These are phyloP conservation scores for Atta texana DNA, from an alignment of 1,140 invertebrate species.

Conservation along the genomic window DNA sequence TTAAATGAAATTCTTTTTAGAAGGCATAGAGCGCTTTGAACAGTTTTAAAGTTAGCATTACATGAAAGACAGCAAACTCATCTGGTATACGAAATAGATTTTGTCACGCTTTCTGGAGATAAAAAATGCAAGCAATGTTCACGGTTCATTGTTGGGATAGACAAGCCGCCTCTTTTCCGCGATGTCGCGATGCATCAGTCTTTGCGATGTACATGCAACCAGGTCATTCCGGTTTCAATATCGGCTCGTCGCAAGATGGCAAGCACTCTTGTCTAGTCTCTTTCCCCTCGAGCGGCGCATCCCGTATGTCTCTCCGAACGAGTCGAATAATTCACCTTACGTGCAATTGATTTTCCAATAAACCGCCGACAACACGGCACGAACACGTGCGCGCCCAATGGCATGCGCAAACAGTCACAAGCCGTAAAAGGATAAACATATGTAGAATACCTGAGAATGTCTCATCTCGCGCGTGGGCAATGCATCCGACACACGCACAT, in stretches of 20 bases:
- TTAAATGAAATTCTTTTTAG: background rate
- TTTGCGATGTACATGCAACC: constrained; percentile 22
- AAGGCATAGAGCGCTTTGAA: background rate
- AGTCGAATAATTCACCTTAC: constrained; percentile 68
- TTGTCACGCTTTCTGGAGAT: background rate
- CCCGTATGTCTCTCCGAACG: constrained; percentile 33
- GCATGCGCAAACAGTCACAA: constrained; percentile 5
- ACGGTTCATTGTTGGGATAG: background rate
- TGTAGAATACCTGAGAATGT: constrained; percentile 31
- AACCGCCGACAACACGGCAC: constrained; percentile 29
- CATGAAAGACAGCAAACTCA: constrained; percentile 6
- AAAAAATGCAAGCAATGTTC: constrained; percentile 20
- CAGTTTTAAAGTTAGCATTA: background rate
- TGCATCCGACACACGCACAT: background rate
- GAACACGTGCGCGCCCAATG: constrained; percentile 10
- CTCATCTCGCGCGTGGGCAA: constrained; percentile 28
- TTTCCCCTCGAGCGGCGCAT: constrained; percentile 7
- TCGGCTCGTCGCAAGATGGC: constrained; percentile 34
- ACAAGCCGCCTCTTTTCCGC: constrained; percentile 18
- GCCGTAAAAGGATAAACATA: constrained; percentile 20
- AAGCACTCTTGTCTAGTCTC: constrained; percentile 28
- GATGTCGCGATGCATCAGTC: constrained; percentile 31
- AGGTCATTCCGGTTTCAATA: constrained; percentile 49
- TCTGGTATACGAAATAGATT: background rate
- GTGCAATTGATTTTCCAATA: constrained; percentile 72